phyloP scores from a whole-genome alignment of 2,888 invertebrate species.

The Melanostoma mellinum region DNA sequence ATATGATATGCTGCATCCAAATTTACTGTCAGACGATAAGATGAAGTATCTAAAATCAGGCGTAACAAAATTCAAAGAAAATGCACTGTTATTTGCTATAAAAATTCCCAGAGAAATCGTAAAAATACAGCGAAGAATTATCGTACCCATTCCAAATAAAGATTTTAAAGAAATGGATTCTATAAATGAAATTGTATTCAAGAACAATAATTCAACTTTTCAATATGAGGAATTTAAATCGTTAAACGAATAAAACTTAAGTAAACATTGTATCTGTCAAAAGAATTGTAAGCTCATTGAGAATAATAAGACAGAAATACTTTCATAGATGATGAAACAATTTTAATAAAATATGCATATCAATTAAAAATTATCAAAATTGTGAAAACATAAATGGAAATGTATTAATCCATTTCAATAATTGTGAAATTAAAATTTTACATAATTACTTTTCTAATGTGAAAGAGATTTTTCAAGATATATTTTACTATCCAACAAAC shows the following conservation, averaged over 20 bases:
- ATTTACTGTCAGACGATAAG: not conserved
- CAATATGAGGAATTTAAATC: no score
- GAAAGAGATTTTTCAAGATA: constrained; percentile 15
- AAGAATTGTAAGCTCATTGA: no score
- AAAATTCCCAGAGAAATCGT: not conserved
- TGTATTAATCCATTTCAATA: constrained; percentile 10
- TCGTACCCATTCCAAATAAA: constrained; percentile 10
- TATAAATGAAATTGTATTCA: constrained; percentile 16
- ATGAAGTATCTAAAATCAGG: not conserved
- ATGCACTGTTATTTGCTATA: not conserved
- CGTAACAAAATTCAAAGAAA: constrained; percentile 11
- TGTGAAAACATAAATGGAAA: constrained; percentile 8
- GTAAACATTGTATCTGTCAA: constrained; percentile 7
- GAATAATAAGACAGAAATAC: no score
- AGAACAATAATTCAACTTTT: not conserved
- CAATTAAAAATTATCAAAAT: no score
- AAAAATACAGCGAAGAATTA: constrained; percentile 17
- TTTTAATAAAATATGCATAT: no score
- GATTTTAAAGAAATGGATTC: constrained; percentile 6
- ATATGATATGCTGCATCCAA: constrained; percentile 7
- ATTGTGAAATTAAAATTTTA: constrained; percentile 19
- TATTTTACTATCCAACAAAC: constrained; percentile 3
- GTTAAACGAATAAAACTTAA: constrained; percentile 10
- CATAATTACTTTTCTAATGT: no score
- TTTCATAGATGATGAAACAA: no score